Percentiles rank a stretch among this genome's conserved stretches.
These are phyloP conservation scores for Choristoneura fumiferana DNA, from an alignment of 1,140 invertebrate species.

Conservation along the genomic window DNA sequence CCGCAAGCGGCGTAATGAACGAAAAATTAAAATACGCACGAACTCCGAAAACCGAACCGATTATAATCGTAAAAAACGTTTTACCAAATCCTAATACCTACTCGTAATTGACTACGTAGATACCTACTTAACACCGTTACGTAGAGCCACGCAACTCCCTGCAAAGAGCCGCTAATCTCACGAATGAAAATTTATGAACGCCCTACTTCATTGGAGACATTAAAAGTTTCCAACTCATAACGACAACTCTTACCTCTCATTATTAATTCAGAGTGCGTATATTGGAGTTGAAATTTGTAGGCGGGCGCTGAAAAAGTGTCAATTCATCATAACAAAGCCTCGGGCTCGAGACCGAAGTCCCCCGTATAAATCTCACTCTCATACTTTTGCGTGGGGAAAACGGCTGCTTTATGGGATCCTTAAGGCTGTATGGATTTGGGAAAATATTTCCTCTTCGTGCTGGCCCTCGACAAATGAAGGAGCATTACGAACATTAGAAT, in stretches of 20 bases:
- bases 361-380: constrained; percentile 78
- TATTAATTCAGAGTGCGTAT: constrained; percentile 72
- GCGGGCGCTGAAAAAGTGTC: constrained; percentile 71
- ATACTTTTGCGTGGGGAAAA: constrained; percentile 76
- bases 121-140: constrained; percentile 30
- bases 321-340: constrained; percentile 76
- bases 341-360: constrained; percentile 69
- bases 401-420: constrained; percentile 79
- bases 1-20: constrained; percentile 40
- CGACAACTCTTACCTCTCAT: constrained; percentile 62
- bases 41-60: too few relatives aligned
- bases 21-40: constrained; percentile 34
- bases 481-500: constrained; percentile 72
- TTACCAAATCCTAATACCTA: too few relatives aligned
- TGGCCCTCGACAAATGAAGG: constrained; percentile 74
- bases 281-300: constrained; percentile 72
- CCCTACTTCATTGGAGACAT: constrained; percentile 69
- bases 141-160: constrained; percentile 44
- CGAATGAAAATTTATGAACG: constrained; percentile 59
- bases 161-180: constrained; percentile 61
- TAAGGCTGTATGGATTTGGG: constrained; percentile 80
- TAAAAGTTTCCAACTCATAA: constrained; percentile 69
- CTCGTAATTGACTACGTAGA: too few relatives aligned
- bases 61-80: too few relatives aligned
- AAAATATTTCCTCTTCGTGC: constrained; percentile 78